Evolutionary conservation across 2,797 vertebrate species (phyloP).

Genomic region (Dicrostonyx torquatus): DNA sequence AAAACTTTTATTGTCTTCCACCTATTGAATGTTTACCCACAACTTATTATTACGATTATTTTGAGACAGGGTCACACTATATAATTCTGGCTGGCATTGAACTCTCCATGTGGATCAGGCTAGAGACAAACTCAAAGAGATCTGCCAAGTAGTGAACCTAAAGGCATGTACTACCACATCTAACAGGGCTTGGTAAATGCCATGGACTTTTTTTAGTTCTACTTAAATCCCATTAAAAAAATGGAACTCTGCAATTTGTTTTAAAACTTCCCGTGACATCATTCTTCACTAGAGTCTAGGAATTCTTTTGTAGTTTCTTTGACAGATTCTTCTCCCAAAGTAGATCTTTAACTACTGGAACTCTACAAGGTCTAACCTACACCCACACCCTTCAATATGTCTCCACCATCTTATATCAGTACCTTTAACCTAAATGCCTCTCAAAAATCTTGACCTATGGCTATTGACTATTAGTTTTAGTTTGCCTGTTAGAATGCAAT

Average conservation of each 20-base stretch:
- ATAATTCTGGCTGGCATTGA: background rate
- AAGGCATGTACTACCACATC: background rate
- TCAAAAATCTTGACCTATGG: background rate
- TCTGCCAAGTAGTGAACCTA: background rate
- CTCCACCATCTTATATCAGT: background rate
- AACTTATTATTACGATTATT: background rate
- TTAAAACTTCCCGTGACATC: background rate
- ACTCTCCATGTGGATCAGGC: background rate
- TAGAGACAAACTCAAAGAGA: background rate
- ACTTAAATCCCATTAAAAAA: background rate
- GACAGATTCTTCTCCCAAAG: background rate
- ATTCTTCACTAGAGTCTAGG: background rate
- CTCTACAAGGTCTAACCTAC: background rate
- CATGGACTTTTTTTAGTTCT: background rate
- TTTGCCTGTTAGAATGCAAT: background rate
- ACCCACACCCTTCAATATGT: background rate
- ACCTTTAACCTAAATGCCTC: background rate
- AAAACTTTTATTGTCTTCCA: background rate
- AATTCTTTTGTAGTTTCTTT: background rate
- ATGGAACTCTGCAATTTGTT: background rate
- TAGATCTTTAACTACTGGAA: background rate
- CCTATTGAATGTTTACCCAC: constrained; percentile 1
- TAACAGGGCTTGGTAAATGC: background rate
- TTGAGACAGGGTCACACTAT: background rate
- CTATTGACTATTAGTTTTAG: background rate